Conservation (phyloP, 2,797 vertebrate genomes). For the Micromesistius poutassou region DNA sequence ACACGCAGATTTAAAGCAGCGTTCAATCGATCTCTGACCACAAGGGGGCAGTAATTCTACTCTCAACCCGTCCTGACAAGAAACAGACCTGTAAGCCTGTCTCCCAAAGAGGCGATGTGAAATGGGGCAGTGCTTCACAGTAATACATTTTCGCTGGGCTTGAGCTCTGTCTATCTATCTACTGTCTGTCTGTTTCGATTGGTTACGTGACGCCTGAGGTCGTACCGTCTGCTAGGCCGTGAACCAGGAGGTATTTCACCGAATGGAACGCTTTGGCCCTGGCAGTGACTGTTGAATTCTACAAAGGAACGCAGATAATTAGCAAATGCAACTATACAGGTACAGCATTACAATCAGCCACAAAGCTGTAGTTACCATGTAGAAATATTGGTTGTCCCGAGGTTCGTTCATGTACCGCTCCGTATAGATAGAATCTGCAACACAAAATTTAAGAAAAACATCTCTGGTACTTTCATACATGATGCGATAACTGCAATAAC, state of each 20-base stretch:
- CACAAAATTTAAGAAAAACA: background rate
- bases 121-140: background rate
- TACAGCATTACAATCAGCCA: too few species aligned
- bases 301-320: constrained; percentile 14
- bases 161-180: background rate
- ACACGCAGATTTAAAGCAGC: constrained; percentile 3
- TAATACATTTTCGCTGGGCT: background rate
- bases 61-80: background rate
- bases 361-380: constrained; percentile 74
- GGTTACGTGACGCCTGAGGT: background rate
- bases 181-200: background rate
- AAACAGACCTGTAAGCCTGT: background rate
- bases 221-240: constrained; percentile 97
- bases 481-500: background rate
- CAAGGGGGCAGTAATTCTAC: background rate
- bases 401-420: constrained; percentile 94
- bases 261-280: constrained; percentile 89
- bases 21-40: background rate
- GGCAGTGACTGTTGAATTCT: constrained; percentile 91
- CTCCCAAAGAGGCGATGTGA: background rate
- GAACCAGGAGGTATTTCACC: constrained; percentile 93
- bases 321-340: background rate
- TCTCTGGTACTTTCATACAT: too few species aligned
- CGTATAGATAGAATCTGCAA: constrained; percentile 90
- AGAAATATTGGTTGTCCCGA: constrained; percentile 71